phyloP scores from a whole-genome alignment of 2,113 vertebrate species.

The Melanerpes aurifrons region DNA sequence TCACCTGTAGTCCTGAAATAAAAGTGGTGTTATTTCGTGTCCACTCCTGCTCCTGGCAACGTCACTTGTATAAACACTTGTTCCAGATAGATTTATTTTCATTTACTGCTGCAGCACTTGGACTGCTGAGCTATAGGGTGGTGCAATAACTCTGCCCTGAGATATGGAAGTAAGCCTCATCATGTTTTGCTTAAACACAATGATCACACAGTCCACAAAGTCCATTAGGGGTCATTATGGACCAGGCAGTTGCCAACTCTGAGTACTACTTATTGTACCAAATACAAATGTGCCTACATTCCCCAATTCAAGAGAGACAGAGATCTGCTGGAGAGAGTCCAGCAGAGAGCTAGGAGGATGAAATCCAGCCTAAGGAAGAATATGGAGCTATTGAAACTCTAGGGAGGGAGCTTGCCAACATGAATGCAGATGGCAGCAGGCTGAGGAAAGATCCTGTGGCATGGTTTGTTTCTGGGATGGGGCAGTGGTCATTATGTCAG shows the following conservation, averaged over 20 bases:
- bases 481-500: not conserved
- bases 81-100: not conserved
- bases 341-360: too few relatives aligned
- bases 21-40: not conserved
- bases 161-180: not conserved
- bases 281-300: not conserved
- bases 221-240: not conserved
- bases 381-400: not conserved
- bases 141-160: not conserved
- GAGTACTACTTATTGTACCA: not conserved
- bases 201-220: not conserved
- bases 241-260: not conserved
- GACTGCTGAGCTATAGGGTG: not conserved
- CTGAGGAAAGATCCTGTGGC: not conserved
- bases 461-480: slow-evolving; percentile 13
- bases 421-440: not conserved
- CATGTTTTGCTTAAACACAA: not conserved
- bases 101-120: not conserved
- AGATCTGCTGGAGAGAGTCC: too few relatives aligned
- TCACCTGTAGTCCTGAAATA: not conserved
- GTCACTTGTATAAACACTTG: not conserved
- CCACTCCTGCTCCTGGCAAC: not conserved
- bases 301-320: too few relatives aligned
- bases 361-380: not conserved
- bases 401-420: not conserved